Conservation (phyloP, 2,797 vertebrate species). For the Dermochelys coriacea region DNA sequence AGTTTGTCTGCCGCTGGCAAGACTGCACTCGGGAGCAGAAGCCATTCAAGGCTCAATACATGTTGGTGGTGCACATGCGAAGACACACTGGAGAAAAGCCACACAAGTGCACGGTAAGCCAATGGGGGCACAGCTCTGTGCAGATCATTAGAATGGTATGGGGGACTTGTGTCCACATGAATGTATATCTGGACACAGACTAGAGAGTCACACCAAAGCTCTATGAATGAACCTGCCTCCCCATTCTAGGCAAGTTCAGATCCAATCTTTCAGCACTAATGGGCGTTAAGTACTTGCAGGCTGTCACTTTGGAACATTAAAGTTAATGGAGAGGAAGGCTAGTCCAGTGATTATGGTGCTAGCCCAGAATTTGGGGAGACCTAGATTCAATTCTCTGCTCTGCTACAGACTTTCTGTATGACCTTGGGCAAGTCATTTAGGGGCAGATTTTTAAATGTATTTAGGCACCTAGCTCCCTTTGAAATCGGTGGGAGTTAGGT, state of each 20-base stretch:
- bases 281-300: not conserved
- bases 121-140: not conserved
- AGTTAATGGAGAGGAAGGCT: not conserved
- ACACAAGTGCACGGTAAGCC: conserved; percentile 96
- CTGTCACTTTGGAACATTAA: not conserved
- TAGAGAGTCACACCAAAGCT: not conserved
- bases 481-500: too few relatives aligned
- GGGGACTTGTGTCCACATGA: not conserved
- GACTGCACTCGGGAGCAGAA: conserved; percentile 97
- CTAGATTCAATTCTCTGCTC: not conserved
- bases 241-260: not conserved
- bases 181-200: not conserved
- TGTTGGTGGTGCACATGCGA: conserved; percentile 99
- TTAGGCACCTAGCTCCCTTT: too few relatives aligned
- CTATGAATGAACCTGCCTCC: not conserved
- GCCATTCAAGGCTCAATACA: conserved; percentile 99
- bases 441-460: too few relatives aligned
- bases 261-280: not conserved
- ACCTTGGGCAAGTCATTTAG: not conserved
- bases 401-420: not conserved
- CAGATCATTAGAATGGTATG: not conserved
- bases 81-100: conserved; percentile 98
- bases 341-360: not conserved
- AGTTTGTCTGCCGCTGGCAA: conserved; percentile 98
- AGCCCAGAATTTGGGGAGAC: not conserved